A percentile compares a stretch with the other conserved stretches of the same genome.
phyloP scores from a whole-genome alignment of 92 coral and sea anemone genomes.

The Actinernus sp. region DNA sequence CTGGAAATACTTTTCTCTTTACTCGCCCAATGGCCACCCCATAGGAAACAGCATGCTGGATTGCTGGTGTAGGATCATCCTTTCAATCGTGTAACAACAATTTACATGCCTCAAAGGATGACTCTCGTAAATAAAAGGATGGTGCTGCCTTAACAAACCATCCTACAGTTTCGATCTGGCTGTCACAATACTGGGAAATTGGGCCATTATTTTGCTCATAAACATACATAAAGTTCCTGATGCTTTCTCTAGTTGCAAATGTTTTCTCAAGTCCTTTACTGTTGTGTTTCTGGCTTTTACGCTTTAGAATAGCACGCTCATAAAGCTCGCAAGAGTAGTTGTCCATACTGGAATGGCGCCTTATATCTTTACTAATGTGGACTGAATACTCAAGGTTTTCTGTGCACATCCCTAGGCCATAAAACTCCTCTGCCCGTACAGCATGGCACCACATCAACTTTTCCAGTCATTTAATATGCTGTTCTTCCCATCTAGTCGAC shows the following conservation, averaged over 20 bases:
- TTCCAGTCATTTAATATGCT: constrained; percentile 10
- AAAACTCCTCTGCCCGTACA: constrained; percentile 17
- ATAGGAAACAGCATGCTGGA: constrained; percentile 32
- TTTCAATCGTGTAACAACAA: constrained; percentile 11
- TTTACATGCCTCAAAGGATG: constrained; percentile 20
- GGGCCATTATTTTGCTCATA: constrained; percentile 45
- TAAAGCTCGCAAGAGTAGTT: constrained; percentile 78
- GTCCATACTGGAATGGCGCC: constrained; percentile 69
- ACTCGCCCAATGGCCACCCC: constrained; percentile 38
- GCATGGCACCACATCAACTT: constrained; percentile 36
- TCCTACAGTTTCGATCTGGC: not conserved
- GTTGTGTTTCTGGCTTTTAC: constrained; percentile 74
- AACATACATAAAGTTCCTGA: constrained; percentile 20
- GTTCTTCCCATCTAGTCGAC: constrained; percentile 48
- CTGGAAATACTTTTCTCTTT: not conserved
- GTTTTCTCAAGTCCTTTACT: constrained; percentile 71
- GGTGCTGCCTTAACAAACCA: constrained; percentile 11
- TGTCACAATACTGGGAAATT: constrained; percentile 27
- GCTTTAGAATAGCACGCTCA: constrained; percentile 54
- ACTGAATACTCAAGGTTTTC: constrained; percentile 71
- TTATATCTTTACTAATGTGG: constrained; percentile 36
- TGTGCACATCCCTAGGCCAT: constrained; percentile 24
- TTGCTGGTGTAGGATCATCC: no score
- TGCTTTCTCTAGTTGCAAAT: constrained; percentile 41
- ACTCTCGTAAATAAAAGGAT: constrained; percentile 38